phyloP scores from a whole-genome alignment of 2,113 vertebrate species.

The Oostethus manadensis region DNA sequence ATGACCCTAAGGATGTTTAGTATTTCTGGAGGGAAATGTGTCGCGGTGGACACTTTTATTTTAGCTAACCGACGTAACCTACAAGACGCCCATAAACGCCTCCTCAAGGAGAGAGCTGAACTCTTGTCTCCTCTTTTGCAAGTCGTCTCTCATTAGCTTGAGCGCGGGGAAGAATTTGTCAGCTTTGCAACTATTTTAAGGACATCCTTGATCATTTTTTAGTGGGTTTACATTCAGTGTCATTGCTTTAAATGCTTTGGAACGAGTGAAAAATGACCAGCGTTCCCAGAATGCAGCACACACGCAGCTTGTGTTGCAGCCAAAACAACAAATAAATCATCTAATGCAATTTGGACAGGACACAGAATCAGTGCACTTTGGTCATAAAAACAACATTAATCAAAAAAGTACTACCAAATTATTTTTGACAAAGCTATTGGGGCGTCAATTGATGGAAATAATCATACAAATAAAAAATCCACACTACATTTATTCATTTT shows the following conservation, averaged over 20 bases:
- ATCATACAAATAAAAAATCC: no score
- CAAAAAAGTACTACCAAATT: not conserved
- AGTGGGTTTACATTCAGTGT: not conserved
- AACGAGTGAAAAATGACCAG: not conserved
- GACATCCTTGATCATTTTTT: not conserved
- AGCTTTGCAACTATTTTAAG: not conserved
- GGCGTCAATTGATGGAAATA: no score
- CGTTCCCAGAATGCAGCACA: not conserved
- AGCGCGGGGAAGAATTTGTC: not conserved
- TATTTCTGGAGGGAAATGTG: not conserved
- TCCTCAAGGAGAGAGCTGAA: no score
- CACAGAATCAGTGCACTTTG: not conserved
- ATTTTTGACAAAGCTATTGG: no score
- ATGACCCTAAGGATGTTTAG: not conserved
- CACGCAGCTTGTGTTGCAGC: conserved; percentile 4
- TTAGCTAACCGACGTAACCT: not conserved
- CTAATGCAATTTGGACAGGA: not conserved
- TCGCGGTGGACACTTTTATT: conserved; percentile 3
- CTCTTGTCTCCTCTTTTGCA: conserved; percentile 1
- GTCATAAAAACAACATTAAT: not conserved
- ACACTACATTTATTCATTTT: no score
- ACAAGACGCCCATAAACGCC: not conserved
- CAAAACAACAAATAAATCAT: not conserved
- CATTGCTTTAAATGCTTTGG: not conserved
- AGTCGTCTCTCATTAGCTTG: not conserved